Evolutionary conservation across 2,113 vertebrate species (phyloP).

Genomic region (Tragelaphus imberbis): DNA sequence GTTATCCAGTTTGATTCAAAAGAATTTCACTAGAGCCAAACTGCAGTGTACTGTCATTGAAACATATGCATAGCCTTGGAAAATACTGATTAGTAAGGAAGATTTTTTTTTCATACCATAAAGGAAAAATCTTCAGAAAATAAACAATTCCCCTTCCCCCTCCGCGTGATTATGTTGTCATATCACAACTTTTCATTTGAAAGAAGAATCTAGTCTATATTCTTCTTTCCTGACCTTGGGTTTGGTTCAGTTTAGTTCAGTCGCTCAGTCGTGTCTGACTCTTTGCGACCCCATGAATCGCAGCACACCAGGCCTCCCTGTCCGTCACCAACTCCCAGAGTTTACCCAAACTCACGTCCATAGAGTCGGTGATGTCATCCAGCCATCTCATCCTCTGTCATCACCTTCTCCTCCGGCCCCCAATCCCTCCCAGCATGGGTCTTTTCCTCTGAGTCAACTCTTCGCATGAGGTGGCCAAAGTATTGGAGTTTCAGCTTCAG

Average conservation of each 20-base stretch:
- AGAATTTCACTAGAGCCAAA: conserved; percentile 28
- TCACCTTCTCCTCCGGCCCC: no score
- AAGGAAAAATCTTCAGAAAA: conserved; percentile 15
- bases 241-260: not conserved
- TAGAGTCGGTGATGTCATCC: no score
- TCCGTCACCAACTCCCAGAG: no score
- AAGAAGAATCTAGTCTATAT: not conserved
- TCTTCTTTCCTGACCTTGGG: not conserved
- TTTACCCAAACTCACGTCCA: no score
- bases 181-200: not conserved
- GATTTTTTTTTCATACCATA: conserved; percentile 1
- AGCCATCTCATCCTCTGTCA: no score
- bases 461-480: no score
- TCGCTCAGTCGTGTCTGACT: no score
- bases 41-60: not conserved
- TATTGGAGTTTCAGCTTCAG: no score
- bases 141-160: accelerated
- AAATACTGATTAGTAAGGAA: not conserved
- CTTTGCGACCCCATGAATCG: no score
- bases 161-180: not conserved
- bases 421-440: no score
- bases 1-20: conserved; percentile 1
- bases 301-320: no score
- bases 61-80: not conserved
- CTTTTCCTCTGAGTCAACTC: no score